Evolutionary conservation across 2,888 invertebrate genomes (phyloP), one percentile per base, ranked within the genome.

Genomic region (Beris chalybata): DNA sequence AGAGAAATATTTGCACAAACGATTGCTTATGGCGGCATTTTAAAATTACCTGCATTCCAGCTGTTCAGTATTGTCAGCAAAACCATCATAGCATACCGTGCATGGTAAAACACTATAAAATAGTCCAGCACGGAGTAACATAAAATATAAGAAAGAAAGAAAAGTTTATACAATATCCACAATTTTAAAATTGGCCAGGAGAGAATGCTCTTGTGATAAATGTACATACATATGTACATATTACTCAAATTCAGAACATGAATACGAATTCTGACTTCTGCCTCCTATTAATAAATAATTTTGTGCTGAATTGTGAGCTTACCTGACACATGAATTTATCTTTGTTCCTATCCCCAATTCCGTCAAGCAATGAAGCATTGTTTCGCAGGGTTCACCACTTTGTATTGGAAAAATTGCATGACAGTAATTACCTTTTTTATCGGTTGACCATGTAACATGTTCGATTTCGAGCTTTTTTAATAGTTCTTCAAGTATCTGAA

Each of bases 241-340:
- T 22, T 22, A 22, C 22, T 22, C 22, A 22, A 22, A 22, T 22
- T n/a, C 22, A 22, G 22, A 22, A 22, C 3, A 22, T 22, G 22
- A 2, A 22, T 22, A 22, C 22, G 22, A 22, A 22, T 22, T 22
- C 22, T 22, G 22, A 22, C 22, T 22, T 22, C 22, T 22, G 22
- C 22, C 22, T 22, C 22, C 22, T 2, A 22, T 2, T 22, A 22
- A 22, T 22, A 3, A 22, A 22, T 22, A 22, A 22, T 22, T 22
- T 22, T 22, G 22, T 22, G 22, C 22, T 22, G 22, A 22, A 22
- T 1, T 22, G 22, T 22, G 22, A 22, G 76, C 77, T 80, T 82
- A 89, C 89, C 88, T 89, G 68, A 89, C 88, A 74, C 88, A 85
- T 66, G 89, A 89, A 78, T 87, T 88, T 78, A 84, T 84, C 75